Base-by-base conservation (phyloP, 2,888 invertebrate genomes). In the Phengaris alcon region DNA sequence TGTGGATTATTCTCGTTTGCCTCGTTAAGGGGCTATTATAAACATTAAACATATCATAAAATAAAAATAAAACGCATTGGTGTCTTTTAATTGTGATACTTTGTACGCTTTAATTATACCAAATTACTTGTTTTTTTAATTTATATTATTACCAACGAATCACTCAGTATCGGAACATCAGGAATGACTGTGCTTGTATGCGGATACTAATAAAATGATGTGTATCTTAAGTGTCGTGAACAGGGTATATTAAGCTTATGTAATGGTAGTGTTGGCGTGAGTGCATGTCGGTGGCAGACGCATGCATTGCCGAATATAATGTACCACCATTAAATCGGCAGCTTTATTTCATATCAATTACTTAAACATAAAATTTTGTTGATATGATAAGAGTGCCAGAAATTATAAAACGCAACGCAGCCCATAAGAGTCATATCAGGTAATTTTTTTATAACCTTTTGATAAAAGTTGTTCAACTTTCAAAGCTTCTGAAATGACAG, bases 191-290 rank as follows among this genome's bases (percentile, higher is more conserved):
- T 6, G 48, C 10, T 13, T 6, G 70, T 15, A 72, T 72, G 72
- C 72, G 72, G 72, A 72, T 54, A 54, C 72, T 54, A 72, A 54
- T 54, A 68, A 13, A 68, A 35, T 68, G 5, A 75, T 35, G 55
- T 68, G n/a, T 68, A 54, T 68, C 54, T 68, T 35, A 68, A 68
- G 69, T 74, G 74, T 64, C 70, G 73, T 75, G 70, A 77, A 73
- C 44, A 51, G 55, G 70, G 51, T 74, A 57, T 73, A 52, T 22
- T 70, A 48, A 54, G 73, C 76, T 78, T 79, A 79, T 77, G 77
- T 77, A 79, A 79, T 78, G 73, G 76, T 59, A 76, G 69, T 57
- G 73, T 76, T 70, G 75, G 59, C 76, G 77, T 79, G 76, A 76
- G 77, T 76, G 75, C 76, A 76, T 77, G 73, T 76, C 76, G 35